Evolutionary conservation across 2,113 vertebrate species (phyloP).

Genomic region (Neofelis nebulosa): DNA sequence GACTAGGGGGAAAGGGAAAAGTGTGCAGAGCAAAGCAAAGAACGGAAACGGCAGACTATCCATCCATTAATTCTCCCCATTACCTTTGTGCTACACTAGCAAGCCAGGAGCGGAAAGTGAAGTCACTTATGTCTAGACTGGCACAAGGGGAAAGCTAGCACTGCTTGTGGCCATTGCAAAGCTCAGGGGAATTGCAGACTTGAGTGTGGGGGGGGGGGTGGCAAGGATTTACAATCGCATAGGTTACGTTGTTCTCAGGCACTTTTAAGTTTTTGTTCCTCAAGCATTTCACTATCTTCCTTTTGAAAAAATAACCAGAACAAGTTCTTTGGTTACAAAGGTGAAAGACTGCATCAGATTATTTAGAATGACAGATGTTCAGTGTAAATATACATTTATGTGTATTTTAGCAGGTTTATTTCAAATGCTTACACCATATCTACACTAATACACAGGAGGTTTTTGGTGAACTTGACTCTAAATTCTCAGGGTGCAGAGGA

Average conservation of each 20-base stretch:
- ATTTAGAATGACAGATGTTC: background rate
- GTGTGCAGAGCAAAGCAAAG: background rate
- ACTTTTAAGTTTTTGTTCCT: background rate
- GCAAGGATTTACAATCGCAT: too few species aligned
- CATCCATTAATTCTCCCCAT: background rate
- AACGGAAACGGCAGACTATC: background rate
- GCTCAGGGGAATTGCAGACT: background rate
- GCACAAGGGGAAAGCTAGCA: background rate
- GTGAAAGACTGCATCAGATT: background rate
- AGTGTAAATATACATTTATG: background rate
- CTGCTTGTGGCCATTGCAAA: rapidly evolving
- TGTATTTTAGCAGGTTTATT: background rate
- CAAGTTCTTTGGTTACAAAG: background rate
- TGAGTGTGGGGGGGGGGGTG: rapidly evolving
- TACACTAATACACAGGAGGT: background rate
- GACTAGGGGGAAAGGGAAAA: background rate
- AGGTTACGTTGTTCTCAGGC: background rate
- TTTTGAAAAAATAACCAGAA: background rate
- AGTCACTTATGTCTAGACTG: background rate
- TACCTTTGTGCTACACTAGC: background rate
- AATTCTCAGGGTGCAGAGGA: background rate
- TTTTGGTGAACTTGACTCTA: background rate
- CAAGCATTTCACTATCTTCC: background rate
- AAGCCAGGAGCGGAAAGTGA: background rate
- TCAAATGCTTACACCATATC: background rate